Base-by-base conservation (phyloP, 1,140 invertebrate species). In the Ostrea edulis region DNA sequence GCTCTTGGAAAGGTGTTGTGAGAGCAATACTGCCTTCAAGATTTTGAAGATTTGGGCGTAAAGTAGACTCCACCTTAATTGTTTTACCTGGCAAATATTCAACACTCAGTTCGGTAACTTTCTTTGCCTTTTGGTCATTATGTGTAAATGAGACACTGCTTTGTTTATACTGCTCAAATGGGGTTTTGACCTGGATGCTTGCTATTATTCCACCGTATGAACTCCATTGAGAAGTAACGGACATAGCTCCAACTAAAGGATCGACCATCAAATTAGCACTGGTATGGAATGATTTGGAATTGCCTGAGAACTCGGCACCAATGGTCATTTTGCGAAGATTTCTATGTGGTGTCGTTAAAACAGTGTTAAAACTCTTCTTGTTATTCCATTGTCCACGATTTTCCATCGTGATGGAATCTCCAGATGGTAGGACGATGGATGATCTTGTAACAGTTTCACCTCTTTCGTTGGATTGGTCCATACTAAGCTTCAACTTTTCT, bases 1-100 rank as follows among this genome's bases (percentile, higher is more conserved):
- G 29, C 0, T 58, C 51, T 55, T 54, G 54, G 81, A 89, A 87
- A 62, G 86, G 88, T 62, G 86, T 82, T 53, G 71, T 55, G 25
- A 86, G 8, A 17, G 77, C 82, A 51, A 88, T 11, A 8, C 20
- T 44, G 14, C 84, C 84, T 44, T 89, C 52, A 4, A 84, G 20
- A 22, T 54, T 20, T 58, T 90, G 20, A 84, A 58, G 22, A 55
- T 44, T 20, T 55, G 87, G 5, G 52, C 68, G 65, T 81, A 88
- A 11, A 35, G 71, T 68, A 17, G 82, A 53, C 52, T 89, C 71
- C 1, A 90, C 9, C 20, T 85, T 88, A 12, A 93, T 65, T 8
- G 77, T 58, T 62, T 91, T 88, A 2, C 81, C 88, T 29, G 89
- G 90, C 8, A 89, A 84, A 71, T 92, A 93, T 84, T 92, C 91